Conservation (phyloP, 2,113 vertebrate genomes). For the Onychostruthus taczanowskii region DNA sequence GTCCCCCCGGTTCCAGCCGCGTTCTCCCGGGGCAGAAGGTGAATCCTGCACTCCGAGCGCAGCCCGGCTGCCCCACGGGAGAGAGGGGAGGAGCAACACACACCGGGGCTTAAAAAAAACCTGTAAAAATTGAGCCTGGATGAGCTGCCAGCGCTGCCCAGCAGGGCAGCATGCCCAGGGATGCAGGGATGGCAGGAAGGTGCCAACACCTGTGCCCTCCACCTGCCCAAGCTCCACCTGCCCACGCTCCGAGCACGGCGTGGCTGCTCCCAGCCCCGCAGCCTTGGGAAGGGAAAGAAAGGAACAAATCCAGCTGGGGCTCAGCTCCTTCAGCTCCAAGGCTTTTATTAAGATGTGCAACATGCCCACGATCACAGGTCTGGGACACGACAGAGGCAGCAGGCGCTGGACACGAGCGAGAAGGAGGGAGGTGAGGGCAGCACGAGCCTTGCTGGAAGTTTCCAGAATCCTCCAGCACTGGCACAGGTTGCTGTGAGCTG, state of each 20-base stretch:
- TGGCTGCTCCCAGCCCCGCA: rapidly evolving
- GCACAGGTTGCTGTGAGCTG: background rate
- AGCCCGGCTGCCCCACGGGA: background rate
- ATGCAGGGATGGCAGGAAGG: background rate
- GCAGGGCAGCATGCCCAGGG: background rate
- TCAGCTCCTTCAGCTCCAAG: background rate
- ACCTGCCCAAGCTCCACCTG: background rate
- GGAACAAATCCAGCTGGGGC: background rate
- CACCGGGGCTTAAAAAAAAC: background rate
- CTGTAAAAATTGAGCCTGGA: rapidly evolving
- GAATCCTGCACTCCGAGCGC: background rate
- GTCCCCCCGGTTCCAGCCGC: background rate
- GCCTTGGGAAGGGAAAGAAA: background rate
- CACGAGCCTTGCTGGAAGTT: rapidly evolving
- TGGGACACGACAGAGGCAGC: background rate
- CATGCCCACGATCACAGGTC: background rate
- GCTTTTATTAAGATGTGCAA: constrained; percentile 25
- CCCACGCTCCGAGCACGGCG: rapidly evolving
- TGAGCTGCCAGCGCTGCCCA: rapidly evolving
- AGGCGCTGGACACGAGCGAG: rapidly evolving
- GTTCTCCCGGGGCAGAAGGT: background rate
- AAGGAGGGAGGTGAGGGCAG: background rate
- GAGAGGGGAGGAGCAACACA: background rate
- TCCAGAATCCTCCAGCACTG: rapidly evolving
- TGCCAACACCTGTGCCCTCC: background rate